These are phyloP conservation scores for Branchellion lobata DNA, from an alignment of 2,888 invertebrate genomes.

Conservation along the genomic window DNA sequence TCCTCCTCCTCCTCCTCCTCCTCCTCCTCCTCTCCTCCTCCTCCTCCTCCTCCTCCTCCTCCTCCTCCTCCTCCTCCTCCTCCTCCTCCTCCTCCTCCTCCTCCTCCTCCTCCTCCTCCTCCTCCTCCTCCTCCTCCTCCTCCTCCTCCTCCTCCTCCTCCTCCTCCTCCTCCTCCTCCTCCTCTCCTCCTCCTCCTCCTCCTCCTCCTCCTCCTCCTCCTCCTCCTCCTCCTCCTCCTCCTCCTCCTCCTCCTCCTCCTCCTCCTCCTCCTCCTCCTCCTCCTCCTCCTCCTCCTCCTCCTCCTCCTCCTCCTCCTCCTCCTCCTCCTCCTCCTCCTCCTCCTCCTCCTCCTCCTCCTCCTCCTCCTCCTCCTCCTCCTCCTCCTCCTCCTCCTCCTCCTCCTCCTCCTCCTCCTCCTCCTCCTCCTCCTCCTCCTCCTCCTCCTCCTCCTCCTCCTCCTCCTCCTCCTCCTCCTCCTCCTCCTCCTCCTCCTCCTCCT, in stretches of 20 bases:
- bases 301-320: background rate
- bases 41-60: background rate
- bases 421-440: too few relatives aligned
- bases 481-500: too few relatives aligned
- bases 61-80: background rate
- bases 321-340: background rate
- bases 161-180: slow-evolving; percentile 48
- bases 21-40: background rate
- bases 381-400: background rate
- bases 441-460: too few relatives aligned
- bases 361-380: background rate
- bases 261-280: slow-evolving; percentile 16
- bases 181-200: background rate
- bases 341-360: background rate
- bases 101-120: background rate
- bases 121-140: background rate
- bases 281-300: background rate
- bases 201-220: slow-evolving; percentile 1
- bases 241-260: slow-evolving; percentile 31
- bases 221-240: background rate
- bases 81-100: background rate
- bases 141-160: background rate
- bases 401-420: too few relatives aligned
- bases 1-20: background rate
- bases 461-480: too few relatives aligned